These are phyloP conservation scores for Mormyrops attenuatus DNA, from an alignment of 2,797 vertebrate genomes.

Conservation along the genomic window DNA sequence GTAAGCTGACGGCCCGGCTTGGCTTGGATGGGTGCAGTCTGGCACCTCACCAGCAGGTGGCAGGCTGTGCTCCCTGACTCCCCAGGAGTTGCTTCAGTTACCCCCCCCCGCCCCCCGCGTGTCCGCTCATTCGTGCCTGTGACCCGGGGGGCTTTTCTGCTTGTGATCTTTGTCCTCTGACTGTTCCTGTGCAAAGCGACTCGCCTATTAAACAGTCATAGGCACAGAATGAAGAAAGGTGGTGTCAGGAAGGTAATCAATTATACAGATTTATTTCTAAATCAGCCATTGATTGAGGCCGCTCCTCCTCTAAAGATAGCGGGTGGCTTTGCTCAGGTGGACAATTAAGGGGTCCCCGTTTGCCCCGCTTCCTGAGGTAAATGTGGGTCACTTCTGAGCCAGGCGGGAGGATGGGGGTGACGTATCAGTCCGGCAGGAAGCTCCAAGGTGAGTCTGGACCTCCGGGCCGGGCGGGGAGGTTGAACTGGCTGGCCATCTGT, in stretches of 20 bases:
- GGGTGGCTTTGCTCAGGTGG: neutral
- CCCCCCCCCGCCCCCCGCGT: neutral
- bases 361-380: neutral
- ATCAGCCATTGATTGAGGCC: neutral
- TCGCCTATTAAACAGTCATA: neutral
- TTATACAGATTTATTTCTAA: neutral
- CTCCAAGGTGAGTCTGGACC: neutral
- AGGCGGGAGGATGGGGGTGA: neutral
- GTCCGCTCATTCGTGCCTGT: slow-evolving; percentile 4
- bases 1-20: too few relatives aligned
- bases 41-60: slow-evolving; percentile 29
- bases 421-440: neutral
- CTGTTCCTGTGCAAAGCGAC: neutral
- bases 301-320: neutral
- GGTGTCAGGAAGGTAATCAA: neutral
- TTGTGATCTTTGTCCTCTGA: neutral
- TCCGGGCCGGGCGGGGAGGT: neutral
- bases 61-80: slow-evolving; percentile 5
- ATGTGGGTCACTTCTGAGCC: neutral
- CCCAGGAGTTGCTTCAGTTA: neutral
- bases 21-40: neutral
- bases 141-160: slow-evolving; percentile 7
- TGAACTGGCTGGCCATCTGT: neutral
- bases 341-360: neutral
- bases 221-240: neutral